These are phyloP conservation scores for Axis porcinus DNA, from an alignment of 2,113 vertebrate genomes.

Conservation along the genomic window DNA sequence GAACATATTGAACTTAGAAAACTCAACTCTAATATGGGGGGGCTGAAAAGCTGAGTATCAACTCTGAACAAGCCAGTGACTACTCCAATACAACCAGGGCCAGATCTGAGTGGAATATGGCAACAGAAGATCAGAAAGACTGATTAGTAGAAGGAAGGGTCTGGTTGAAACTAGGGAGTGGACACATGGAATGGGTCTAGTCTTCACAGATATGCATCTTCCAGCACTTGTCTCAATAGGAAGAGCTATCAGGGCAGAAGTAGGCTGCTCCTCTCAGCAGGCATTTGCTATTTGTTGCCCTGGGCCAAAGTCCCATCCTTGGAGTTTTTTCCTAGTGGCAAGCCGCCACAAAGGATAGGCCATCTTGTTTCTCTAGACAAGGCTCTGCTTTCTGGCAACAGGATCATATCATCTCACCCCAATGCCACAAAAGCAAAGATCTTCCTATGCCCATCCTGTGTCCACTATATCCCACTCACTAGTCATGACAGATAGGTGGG, in stretches of 20 bases:
- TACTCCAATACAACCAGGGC: neutral
- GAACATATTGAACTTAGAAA: neutral
- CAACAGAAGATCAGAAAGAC: rapidly evolving
- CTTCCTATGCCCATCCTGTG: no score
- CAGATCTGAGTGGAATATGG: rapidly evolving
- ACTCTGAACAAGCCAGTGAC: neutral
- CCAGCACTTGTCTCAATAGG: neutral
- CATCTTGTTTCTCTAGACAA: neutral
- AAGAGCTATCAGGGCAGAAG: neutral
- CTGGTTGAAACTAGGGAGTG: neutral
- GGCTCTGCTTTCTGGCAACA: neutral
- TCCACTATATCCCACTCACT: neutral
- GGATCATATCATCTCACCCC: neutral
- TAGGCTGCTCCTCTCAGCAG: neutral
- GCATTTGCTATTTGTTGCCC: neutral
- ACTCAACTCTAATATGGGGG: neutral
- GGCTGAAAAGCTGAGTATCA: neutral
- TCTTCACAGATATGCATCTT: neutral
- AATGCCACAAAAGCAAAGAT: neutral
- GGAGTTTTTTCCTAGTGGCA: neutral
- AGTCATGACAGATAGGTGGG: neutral
- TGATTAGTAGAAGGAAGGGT: neutral
- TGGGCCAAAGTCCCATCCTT: neutral
- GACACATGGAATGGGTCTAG: neutral
- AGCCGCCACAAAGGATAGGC: neutral